A percentile compares a stretch with the other conserved stretches of the same genome.
These are phyloP conservation scores for Listronotus oregonensis DNA, from an alignment of 1,140 invertebrate genomes.

Conservation along the genomic window DNA sequence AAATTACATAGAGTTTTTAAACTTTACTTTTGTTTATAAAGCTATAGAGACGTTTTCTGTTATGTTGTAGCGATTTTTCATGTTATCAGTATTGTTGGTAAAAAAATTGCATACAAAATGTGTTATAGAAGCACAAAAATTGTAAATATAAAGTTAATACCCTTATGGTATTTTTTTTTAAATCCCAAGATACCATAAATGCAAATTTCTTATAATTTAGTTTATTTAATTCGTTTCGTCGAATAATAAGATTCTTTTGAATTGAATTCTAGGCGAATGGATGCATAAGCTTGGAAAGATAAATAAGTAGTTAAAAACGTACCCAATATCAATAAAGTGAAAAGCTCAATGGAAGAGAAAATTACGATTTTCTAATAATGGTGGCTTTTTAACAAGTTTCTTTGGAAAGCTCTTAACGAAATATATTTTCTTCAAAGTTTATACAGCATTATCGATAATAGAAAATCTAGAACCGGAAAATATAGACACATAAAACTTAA, in stretches of 20 bases:
- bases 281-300: conserved; percentile 25
- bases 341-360: conserved; percentile 36
- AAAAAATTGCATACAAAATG: too few species aligned
- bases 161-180: too few species aligned
- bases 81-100: too few species aligned
- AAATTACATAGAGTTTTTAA: too few species aligned
- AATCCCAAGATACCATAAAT: too few species aligned
- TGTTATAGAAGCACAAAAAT: too few species aligned
- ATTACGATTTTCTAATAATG: conserved; percentile 38
- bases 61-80: too few species aligned
- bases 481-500: conserved; percentile 16
- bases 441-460: conserved; percentile 34
- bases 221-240: conserved; percentile 54
- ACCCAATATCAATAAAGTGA: conserved; percentile 27
- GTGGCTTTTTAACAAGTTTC: conserved; percentile 36
- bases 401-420: conserved; percentile 22
- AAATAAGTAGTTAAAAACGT: conserved; percentile 34
- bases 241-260: not conserved
- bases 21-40: too few species aligned
- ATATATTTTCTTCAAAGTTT: conserved; percentile 26
- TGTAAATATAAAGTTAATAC: too few species aligned
- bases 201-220: too few species aligned
- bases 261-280: not conserved
- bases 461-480: conserved; percentile 32
- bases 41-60: too few species aligned